These are phyloP conservation scores for Dendronephthya gigantea DNA, from an alignment of 64 coral and sea anemone genomes.

Conservation along the genomic window DNA sequence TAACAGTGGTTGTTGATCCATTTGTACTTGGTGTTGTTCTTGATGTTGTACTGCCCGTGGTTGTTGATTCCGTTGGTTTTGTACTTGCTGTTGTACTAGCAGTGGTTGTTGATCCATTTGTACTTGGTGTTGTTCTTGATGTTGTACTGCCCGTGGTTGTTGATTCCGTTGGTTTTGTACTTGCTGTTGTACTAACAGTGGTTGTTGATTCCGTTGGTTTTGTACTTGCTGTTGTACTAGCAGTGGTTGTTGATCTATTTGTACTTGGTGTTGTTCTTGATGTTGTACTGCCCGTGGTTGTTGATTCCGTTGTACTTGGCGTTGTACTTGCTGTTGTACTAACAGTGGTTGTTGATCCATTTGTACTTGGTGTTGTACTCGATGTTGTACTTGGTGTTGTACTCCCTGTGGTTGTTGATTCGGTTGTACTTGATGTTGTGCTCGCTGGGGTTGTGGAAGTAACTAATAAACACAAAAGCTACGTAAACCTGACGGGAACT, in stretches of 20 bases:
- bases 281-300: not conserved
- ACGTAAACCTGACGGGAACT: not conserved
- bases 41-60: not conserved
- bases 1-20: not conserved
- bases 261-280: no score
- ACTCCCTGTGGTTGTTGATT: not conserved
- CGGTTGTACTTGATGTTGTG: not conserved
- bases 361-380: not conserved
- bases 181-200: not conserved
- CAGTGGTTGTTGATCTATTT: no score
- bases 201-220: not conserved
- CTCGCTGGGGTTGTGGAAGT: not conserved
- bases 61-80: not conserved
- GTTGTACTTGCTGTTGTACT: not conserved
- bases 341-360: not conserved
- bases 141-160: not conserved
- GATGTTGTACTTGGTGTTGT: not conserved
- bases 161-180: not conserved
- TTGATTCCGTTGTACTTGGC: not conserved
- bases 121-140: not conserved
- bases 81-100: not conserved
- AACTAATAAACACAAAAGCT: not conserved
- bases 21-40: not conserved
- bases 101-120: not conserved
- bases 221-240: not conserved